Conservation (phyloP, 2,113 vertebrate species). For the Thinocorus orbignyianus region DNA sequence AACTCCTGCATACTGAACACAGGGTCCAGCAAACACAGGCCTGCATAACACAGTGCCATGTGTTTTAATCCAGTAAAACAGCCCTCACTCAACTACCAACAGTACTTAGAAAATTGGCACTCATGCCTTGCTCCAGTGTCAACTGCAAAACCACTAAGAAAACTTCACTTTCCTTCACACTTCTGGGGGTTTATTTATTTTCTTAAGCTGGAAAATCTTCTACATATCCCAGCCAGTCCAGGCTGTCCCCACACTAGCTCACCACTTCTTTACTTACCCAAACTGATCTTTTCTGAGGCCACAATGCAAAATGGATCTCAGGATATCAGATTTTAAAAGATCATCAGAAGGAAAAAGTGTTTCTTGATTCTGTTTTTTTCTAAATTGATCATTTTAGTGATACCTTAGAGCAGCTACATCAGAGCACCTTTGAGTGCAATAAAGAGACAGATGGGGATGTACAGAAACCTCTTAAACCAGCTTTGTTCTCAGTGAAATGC, state of each 20-base stretch:
- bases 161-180: background rate
- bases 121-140: background rate
- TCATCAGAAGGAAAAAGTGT: background rate
- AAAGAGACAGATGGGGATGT: background rate
- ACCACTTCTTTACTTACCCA: background rate
- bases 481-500: background rate
- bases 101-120: background rate
- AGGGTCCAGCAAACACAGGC: background rate
- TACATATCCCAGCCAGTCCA: background rate
- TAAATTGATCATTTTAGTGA: background rate
- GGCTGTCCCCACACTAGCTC: background rate
- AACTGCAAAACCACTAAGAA: background rate
- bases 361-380: background rate
- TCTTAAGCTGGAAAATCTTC: background rate
- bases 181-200: background rate
- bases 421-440: background rate
- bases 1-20: background rate
- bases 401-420: background rate
- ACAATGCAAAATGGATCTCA: background rate
- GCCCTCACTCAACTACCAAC: background rate
- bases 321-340: background rate
- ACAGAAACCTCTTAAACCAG: background rate
- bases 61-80: background rate
- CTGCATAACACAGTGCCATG: accelerated
- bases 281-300: background rate